A percentile compares a stretch with the other conserved stretches of the same genome.
Conservation (phyloP, 2,797 vertebrate species). For the Halcyon smyrnensis region DNA sequence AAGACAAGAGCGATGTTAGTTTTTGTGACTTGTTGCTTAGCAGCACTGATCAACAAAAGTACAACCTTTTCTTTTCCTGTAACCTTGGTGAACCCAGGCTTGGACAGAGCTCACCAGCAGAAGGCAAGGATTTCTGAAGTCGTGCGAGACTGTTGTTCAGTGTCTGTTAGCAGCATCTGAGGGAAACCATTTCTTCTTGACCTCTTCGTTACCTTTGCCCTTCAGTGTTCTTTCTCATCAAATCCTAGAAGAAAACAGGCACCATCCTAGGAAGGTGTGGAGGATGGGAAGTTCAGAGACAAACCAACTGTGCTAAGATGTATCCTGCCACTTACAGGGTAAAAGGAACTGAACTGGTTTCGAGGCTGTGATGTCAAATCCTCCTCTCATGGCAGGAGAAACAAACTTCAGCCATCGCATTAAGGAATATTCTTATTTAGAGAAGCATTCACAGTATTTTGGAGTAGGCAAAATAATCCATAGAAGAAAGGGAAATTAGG, state of each 20-base stretch:
- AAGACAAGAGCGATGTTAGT: conserved; percentile 36
- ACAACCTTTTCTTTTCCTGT: conserved; percentile 39
- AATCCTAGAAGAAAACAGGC: conserved; percentile 65
- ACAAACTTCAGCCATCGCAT: conserved; percentile 29
- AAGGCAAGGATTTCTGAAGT: conserved; percentile 21
- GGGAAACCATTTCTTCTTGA: conserved; percentile 57
- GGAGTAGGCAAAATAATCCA: neutral
- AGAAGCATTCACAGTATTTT: neutral
- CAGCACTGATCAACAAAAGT: conserved; percentile 66
- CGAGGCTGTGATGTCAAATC: neutral
- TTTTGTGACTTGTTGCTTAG: conserved; percentile 74
- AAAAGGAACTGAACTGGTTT: conserved; percentile 48
- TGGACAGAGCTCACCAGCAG: neutral
- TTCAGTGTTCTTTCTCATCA: conserved; percentile 47
- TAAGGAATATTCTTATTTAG: neutral
- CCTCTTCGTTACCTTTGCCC: conserved; percentile 53
- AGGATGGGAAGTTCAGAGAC: conserved; percentile 18
- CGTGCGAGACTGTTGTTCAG: neutral
- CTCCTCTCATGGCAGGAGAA: neutral
- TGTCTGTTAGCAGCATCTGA: neutral
- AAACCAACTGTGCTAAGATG: conserved; percentile 1
- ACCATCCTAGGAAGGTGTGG: conserved; percentile 29
- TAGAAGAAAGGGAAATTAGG: neutral
- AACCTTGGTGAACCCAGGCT: conserved; percentile 15
- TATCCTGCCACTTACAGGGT: conserved; percentile 28